Conservation (phyloP, 2,113 vertebrate species). For the Gadus chalcogrammus region DNA sequence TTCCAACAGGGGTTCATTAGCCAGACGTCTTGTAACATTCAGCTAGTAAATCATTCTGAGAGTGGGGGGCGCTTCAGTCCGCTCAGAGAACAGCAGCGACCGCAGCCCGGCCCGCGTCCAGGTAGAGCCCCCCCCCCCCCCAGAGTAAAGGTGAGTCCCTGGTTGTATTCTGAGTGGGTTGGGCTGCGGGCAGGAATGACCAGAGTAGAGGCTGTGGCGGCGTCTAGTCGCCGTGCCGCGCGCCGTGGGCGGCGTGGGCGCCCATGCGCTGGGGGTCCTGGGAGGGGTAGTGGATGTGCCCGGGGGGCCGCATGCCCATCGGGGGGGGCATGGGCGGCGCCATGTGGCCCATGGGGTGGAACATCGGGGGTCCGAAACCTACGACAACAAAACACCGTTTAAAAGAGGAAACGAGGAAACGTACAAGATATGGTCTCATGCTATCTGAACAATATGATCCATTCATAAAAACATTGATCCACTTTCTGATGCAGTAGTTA, state of each 20-base stretch:
- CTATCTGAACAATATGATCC: background rate
- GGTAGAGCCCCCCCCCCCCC: background rate
- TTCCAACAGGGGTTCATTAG: background rate
- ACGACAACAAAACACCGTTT: conserved; percentile 1
- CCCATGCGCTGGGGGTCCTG: conserved; percentile 97
- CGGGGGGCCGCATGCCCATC: conserved; percentile 89
- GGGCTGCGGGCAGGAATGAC: conserved; percentile 7
- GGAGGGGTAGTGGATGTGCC: conserved; percentile 93
- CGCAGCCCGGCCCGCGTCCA: conserved; percentile 4
- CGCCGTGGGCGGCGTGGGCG: conserved; percentile 80
- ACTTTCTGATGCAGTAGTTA: no score
- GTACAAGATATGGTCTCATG: background rate
- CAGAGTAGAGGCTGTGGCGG: background rate
- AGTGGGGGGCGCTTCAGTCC: conserved; percentile 24
- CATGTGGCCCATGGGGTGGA: conserved; percentile 84
- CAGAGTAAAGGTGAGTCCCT: conserved; percentile 1
- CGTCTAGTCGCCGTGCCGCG: conserved; percentile 78
- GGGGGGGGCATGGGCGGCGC: conserved; percentile 80
- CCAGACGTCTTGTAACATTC: conserved; percentile 13
- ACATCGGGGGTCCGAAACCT: conserved; percentile 88
- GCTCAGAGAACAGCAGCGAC: conserved; percentile 23
- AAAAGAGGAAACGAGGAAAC: background rate
- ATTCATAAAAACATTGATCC: background rate
- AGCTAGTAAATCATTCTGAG: conserved; percentile 14
- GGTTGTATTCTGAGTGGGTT: conserved; percentile 3